Evolutionary conservation across 1,140 invertebrate species (phyloP).

Genomic region (Tenebrio molitor): DNA sequence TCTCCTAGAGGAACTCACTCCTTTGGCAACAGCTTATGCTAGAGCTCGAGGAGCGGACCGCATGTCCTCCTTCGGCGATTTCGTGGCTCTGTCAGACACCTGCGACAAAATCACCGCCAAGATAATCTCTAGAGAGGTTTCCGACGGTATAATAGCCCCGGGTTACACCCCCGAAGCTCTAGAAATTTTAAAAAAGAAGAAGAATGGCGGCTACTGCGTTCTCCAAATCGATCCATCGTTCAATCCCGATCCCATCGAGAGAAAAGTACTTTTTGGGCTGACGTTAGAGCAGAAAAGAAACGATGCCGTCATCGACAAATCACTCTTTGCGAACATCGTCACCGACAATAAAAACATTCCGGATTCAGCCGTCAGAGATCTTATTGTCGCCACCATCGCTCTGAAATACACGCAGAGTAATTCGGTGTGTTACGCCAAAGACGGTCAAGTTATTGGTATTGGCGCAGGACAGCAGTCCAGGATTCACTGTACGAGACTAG

Average conservation of each 20-base stretch:
- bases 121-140: slow-evolving; percentile 86
- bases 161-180: slow-evolving; percentile 89
- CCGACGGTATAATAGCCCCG: slow-evolving; percentile 97
- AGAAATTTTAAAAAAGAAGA: slow-evolving; percentile 94
- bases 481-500: slow-evolving; percentile 97
- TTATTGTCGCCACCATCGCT: slow-evolving; percentile 96
- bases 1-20: slow-evolving; percentile 80
- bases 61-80: slow-evolving; percentile 99
- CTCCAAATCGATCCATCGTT: slow-evolving; percentile 93
- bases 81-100: slow-evolving; percentile 92
- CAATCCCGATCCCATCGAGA: slow-evolving; percentile 84
- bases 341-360: slow-evolving; percentile 80
- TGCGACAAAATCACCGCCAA: slow-evolving; percentile 91
- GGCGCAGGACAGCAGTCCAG: slow-evolving; percentile 98
- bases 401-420: slow-evolving; percentile 99
- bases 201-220: slow-evolving; percentile 93
- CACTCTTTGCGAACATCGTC: slow-evolving; percentile 89
- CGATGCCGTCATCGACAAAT: slow-evolving; percentile 85
- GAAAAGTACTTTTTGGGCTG: slow-evolving; percentile 91
- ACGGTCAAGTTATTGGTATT: slow-evolving; percentile 93
- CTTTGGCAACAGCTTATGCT: slow-evolving; percentile 95
- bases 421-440: slow-evolving; percentile 92
- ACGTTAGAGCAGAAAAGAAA: slow-evolving; percentile 94
- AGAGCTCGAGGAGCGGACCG: slow-evolving; percentile 96
- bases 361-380: slow-evolving; percentile 84